phyloP scores from a whole-genome alignment of 2,888 invertebrate genomes.

The Caenorhabditis sp. region DNA sequence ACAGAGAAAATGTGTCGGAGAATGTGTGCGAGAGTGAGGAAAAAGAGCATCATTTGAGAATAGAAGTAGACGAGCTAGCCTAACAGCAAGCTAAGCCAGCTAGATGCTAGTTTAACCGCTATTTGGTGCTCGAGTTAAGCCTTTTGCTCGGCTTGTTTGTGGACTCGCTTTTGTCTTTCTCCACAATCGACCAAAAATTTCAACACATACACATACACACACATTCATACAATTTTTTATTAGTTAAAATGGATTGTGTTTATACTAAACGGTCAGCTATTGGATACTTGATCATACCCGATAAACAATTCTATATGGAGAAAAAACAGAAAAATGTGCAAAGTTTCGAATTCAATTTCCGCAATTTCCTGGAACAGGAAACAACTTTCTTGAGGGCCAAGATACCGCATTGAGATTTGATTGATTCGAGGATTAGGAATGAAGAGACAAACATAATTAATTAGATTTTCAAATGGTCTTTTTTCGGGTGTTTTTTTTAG shows the following conservation, averaged over 20 bases:
- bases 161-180: constrained; percentile 7
- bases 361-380: neutral
- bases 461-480: neutral
- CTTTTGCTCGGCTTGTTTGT: constrained; percentile 37
- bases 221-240: neutral
- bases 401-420: neutral
- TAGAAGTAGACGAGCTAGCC: neutral
- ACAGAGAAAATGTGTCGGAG: neutral
- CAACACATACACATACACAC: no score
- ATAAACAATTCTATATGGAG: neutral
- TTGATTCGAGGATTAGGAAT: neutral
- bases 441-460: neutral
- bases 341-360: neutral
- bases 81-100: neutral
- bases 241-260: neutral
- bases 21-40: neutral
- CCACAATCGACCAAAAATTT: neutral
- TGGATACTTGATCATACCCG: neutral
- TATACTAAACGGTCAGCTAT: neutral
- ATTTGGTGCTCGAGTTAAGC: constrained; percentile 56
- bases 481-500: neutral
- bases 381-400: neutral
- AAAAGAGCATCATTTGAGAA: no score
- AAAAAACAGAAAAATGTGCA: neutral
- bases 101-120: constrained; percentile 47